These are phyloP conservation scores for Heterodera filipjevi DNA, from an alignment of 2,888 invertebrate species.

Conservation along the genomic window DNA sequence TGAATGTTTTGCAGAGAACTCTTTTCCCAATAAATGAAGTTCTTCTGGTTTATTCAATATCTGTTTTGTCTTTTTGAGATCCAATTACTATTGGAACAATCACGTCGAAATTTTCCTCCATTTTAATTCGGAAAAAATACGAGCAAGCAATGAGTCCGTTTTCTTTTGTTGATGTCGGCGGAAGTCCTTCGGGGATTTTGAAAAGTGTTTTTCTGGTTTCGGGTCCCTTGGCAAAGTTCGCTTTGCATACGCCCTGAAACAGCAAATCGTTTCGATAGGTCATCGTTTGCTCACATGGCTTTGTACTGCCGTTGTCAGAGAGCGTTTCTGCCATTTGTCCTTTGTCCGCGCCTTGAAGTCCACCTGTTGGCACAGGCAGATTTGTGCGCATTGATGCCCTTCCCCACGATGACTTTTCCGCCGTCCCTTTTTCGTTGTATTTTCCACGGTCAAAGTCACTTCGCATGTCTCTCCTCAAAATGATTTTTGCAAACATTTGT, in stretches of 20 bases:
- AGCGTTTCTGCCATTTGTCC: conserved; percentile 47
- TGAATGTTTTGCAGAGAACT: background rate
- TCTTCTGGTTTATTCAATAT: background rate
- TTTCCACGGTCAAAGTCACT: conserved; percentile 48
- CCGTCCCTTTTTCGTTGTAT: conserved; percentile 48
- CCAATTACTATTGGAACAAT: conserved; percentile 61
- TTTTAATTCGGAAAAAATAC: conserved; percentile 62
- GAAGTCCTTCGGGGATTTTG: conserved; percentile 52
- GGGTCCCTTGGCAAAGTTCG: conserved; percentile 51
- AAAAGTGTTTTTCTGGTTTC: conserved; percentile 60
- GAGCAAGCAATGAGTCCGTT: conserved; percentile 58
- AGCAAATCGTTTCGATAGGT: background rate
- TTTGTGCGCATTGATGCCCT: conserved; percentile 42
- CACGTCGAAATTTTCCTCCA: conserved; percentile 59
- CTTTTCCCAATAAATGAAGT: background rate
- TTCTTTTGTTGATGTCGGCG: conserved; percentile 57
- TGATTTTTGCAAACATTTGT: background rate
- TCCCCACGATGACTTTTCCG: conserved; percentile 47
- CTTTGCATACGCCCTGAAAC: conserved; percentile 60
- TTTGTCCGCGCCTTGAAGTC: conserved; percentile 53
- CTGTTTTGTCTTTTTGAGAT: conserved; percentile 45
- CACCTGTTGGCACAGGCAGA: conserved; percentile 48
- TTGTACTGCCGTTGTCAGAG: conserved; percentile 58
- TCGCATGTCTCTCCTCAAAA: conserved; percentile 45
- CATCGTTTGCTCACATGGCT: conserved; percentile 48